Base-by-base conservation (phyloP, 2,888 invertebrate genomes). In the Stegophylla sp. region DNA sequence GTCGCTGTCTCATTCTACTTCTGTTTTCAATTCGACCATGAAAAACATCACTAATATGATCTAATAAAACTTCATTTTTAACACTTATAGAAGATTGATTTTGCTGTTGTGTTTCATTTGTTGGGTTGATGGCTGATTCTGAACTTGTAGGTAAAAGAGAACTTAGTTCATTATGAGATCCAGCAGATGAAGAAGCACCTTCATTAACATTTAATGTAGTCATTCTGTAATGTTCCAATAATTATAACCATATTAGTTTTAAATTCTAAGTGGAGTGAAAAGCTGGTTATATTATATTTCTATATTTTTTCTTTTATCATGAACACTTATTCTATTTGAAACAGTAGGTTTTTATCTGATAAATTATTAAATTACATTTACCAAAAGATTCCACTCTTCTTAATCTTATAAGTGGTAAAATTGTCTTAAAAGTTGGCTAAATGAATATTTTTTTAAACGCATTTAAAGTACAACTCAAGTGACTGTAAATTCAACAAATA, bases 141-240 rank as follows among this genome's bases (percentile, higher is more conserved):
- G 79, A 79, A 71, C 61, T 79, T 48, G 74, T 76, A 0, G 91
- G 90, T 69, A 92, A 87, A 41, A 92, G 86, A 1, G 91, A 91
- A 85, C 91, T 92, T 82, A 90, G 83, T 88, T 92, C 87, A 88
- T 90, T 86, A 88, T 91, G 90, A 85, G 92, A 87, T 86, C 91
- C 87, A 87, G 91, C 89, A 85, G 90, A 86, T 2, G 79, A 79
- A 3, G 87, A 87, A 20, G 83, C 83, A 53, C 82, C 83, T 59
- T 79, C 79, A 71, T 79, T 79, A 34, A 79, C 79, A 63, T 79
- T 79, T 69, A 79, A 71, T 41, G 79, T 79, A 23, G 79, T 79
- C 79, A 79, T 79, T 63, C 79, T 79, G 26, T 59, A 67, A 77
- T 20, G 4, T 59, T 10, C 23, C 3, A 51, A 41, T 41, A 59